Evolutionary conservation across 2,113 vertebrate species (phyloP).

Genomic region (Megaceryle torquata): DNA sequence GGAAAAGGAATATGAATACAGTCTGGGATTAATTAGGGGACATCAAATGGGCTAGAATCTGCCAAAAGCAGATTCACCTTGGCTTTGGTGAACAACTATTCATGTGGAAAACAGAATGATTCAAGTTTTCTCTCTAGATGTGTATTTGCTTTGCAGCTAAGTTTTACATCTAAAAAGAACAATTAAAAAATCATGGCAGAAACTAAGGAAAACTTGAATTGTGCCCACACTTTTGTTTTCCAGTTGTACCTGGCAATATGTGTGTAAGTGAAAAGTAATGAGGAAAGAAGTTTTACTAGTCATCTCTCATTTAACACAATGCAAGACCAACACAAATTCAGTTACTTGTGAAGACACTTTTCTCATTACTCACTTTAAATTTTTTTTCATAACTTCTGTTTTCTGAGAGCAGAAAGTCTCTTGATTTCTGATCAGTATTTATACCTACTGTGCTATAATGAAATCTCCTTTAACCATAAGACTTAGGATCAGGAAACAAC

Average conservation of each 20-base stretch:
- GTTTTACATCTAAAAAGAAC: neutral
- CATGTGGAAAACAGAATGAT: neutral
- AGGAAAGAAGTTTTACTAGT: neutral
- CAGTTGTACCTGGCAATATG: neutral
- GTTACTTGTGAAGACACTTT: neutral
- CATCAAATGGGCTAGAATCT: neutral
- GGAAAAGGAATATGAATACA: neutral
- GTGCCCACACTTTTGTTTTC: neutral
- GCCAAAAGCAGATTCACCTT: neutral
- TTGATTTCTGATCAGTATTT: neutral
- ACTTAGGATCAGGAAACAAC: neutral
- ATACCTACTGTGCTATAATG: neutral
- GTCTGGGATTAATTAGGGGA: neutral
- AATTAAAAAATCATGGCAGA: neutral
- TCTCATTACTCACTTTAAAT: neutral
- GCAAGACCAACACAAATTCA: neutral
- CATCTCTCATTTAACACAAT: neutral
- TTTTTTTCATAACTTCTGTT: neutral
- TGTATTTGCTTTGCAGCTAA: neutral
- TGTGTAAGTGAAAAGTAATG: neutral
- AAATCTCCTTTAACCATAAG: neutral
- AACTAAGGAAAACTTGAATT: neutral
- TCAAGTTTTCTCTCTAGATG: neutral
- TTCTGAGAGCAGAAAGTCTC: neutral
- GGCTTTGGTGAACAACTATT: neutral